phyloP scores from a whole-genome alignment of 2,888 invertebrate genomes.

The Morpho deidamia region DNA sequence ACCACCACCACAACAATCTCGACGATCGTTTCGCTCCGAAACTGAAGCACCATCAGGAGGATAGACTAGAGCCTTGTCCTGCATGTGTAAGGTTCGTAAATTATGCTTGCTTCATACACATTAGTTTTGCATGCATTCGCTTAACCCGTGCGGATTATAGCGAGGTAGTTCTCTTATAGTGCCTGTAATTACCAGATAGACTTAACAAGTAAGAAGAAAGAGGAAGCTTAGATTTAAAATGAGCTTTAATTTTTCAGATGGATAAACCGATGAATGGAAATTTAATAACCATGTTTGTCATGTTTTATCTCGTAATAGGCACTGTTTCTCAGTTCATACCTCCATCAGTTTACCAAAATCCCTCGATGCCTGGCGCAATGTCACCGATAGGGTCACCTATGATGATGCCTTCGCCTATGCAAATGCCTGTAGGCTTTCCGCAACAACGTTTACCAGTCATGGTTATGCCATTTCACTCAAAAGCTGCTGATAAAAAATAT shows the following conservation, averaged over 20 bases:
- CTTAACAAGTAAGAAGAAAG: not conserved
- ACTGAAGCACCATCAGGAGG: too few species aligned
- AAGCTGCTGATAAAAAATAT: slow-evolving; percentile 31
- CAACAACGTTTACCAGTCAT: slow-evolving; percentile 50
- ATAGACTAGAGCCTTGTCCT: too few species aligned
- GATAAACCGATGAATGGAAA: not conserved
- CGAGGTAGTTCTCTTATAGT: too few species aligned
- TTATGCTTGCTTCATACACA: too few species aligned
- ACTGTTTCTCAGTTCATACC: slow-evolving; percentile 15
- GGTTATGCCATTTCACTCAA: slow-evolving; percentile 56
- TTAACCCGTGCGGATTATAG: too few species aligned
- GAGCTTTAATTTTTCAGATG: slow-evolving; percentile 15
- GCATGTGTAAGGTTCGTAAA: too few species aligned
- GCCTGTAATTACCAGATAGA: too few species aligned
- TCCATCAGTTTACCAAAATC: slow-evolving; percentile 9
- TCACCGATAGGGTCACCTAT: slow-evolving; percentile 31
- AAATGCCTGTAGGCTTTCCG: slow-evolving; percentile 25
- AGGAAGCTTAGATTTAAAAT: not conserved
- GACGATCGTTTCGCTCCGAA: too few species aligned
- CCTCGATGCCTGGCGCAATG: slow-evolving; percentile 7
- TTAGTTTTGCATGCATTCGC: too few species aligned
- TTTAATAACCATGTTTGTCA: slow-evolving; percentile 3
- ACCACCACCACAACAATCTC: too few species aligned
- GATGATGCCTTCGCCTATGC: slow-evolving; percentile 26
- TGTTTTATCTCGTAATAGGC: slow-evolving; percentile 9